Conservation (phyloP, 2,113 vertebrate genomes). For the Vicugna pacos region DNA sequence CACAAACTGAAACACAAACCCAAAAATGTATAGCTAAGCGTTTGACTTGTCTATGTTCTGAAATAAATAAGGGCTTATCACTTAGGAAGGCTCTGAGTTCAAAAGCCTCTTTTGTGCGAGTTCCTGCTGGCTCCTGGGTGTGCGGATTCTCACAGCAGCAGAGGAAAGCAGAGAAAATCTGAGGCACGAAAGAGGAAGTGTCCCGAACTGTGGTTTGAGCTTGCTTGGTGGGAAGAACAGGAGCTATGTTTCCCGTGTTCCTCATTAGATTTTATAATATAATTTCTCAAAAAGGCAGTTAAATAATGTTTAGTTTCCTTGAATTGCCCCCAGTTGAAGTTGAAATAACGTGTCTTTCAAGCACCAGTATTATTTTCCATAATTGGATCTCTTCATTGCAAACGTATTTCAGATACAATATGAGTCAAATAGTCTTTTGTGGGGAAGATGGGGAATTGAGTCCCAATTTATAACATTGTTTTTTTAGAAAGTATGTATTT, state of each 20-base stretch:
- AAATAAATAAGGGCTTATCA: not conserved
- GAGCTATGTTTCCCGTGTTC: not conserved
- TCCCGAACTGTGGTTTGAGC: not conserved
- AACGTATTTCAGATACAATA: not conserved
- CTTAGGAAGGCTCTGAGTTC: not conserved
- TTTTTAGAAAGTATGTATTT: conserved; percentile 4
- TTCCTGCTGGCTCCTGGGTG: not conserved
- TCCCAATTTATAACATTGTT: conserved; percentile 23
- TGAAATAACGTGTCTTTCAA: conserved; percentile 51
- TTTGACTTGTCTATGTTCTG: not conserved
- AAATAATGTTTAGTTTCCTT: not conserved
- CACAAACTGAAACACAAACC: not conserved
- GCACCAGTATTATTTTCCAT: conserved; percentile 46
- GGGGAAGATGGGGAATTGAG: not conserved
- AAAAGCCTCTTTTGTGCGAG: not conserved
- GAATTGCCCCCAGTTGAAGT: conserved; percentile 21
- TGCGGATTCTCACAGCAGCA: not conserved
- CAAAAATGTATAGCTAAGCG: not conserved
- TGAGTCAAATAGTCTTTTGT: conserved; percentile 27
- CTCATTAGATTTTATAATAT: not conserved
- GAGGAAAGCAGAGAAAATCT: not conserved
- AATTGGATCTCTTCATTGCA: conserved; percentile 47
- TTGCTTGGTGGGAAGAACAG: not conserved
- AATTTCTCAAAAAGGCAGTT: conserved; percentile 4
- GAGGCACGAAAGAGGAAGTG: not conserved